Base-by-base conservation (phyloP, 2,113 vertebrate species). In the Gulo gulo region DNA sequence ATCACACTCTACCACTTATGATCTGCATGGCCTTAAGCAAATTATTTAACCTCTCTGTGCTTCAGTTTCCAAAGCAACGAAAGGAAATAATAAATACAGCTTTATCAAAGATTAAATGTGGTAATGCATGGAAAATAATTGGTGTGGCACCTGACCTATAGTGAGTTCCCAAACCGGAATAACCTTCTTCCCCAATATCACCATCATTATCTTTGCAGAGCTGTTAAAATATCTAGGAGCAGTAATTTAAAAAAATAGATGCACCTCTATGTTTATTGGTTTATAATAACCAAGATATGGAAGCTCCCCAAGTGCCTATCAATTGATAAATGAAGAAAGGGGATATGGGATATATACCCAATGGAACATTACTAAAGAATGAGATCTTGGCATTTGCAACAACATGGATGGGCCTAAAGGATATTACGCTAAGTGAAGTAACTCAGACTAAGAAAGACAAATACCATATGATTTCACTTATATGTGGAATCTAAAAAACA, bases 21-120 rank as follows among this genome's bases (percentile, higher is more conserved):
- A 69, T 91, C 71, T 63, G 16, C 31, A 47, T 36, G 85, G 34
- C 71, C 55, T 88, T 84, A 16, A 20, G 31, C 6, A 93, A 81
- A 78, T 57, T 63, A 73, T 26, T 82, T 88, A 97, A 78, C 42
- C 31, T 97, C 42, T 76, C 69, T 61, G n/a, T 86, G 31, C 52
- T 97, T 76, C 73, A n/a, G 24, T 81, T 81, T 96, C 16, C 65
- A 88, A 95, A 92, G 71, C 65, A 81, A 50, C 39, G 63, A 91
- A 57, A 78, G 34, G 11, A 73, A 13, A 89, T 39, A 94, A 85
- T 42, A 74, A 74, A 67, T 26, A 82, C 0, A 50, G 67, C 59
- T 90, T 93, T 2, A 82, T 36, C 81, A 78, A 94, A 90, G 26
- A 63, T 50, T 78, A 63, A 71, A 34, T 36, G 36, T 89, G 55